Base-by-base conservation (phyloP, 1,140 invertebrate species). In the Sycophaga agraensis region DNA sequence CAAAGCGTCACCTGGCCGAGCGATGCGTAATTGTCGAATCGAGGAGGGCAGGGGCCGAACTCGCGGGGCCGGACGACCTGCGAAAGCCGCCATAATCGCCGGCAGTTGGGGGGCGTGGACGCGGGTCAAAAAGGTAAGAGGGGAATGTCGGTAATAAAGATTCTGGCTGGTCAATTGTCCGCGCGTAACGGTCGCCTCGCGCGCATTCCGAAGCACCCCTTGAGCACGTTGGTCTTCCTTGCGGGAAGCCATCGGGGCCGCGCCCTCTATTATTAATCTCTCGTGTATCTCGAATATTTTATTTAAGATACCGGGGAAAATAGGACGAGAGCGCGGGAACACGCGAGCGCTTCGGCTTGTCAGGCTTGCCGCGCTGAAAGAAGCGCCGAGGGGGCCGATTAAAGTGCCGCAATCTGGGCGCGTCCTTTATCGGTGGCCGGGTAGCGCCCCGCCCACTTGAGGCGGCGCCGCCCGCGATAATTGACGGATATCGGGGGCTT, bases 181-280 rank as follows among this genome's bases (percentile, higher is more conserved):
- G 28, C 42, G 14, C 24, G n/a, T 35, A 57, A 46, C 35, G 24
- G 28, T 14, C 43, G 45, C 28, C 37, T 34, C 17, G n/a, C n/a
- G 28, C 42, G 19, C 17, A 49, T 58, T 59, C 16, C 56, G 22
- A 50, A n/a, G 35, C 22, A 34, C 19, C n/a, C 14, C 4, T 57
- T 56, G 43, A 48, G n/a, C 35, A 40, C 2, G 35, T n/a, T n/a
- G n/a, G n/a, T n/a, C n/a, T n/a, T n/a, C n/a, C 16, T 11, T 14
- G 3, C 9, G 16, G 4, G 21, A 34, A 40, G 12, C 4, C 2
- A 11, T 17, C 19, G 2, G 22, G 22, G 21, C n/a, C 31, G 31
- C 46, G 21, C 40, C 43, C 46, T 56, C 6, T 17, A 53, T 63
- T 57, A 46, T 57, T 63, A 57, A 63, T 63, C 40, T 63, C 54